These are phyloP conservation scores for Tenthredo notha DNA, from an alignment of 2,888 invertebrate species.

Conservation along the genomic window DNA sequence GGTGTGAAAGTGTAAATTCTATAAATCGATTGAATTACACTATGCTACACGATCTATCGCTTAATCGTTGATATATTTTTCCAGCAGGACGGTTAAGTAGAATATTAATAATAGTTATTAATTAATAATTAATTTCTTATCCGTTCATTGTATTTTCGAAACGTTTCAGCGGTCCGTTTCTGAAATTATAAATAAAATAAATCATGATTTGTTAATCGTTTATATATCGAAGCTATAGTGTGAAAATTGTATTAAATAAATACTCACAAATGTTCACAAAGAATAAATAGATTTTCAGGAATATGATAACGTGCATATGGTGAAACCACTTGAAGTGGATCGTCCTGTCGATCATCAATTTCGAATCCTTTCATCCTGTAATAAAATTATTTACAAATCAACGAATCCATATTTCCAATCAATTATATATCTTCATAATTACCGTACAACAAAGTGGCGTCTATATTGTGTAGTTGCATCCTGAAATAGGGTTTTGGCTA, in stretches of 20 bases:
- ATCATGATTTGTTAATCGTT: background rate
- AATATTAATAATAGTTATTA: too few relatives aligned
- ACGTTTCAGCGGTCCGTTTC: background rate
- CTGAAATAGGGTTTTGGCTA: slow-evolving; percentile 64
- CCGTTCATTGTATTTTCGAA: too few relatives aligned
- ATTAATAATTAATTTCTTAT: too few relatives aligned
- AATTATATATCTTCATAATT: too few relatives aligned
- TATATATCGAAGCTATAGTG: background rate
- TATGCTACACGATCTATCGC: too few relatives aligned
- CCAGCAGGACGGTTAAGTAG: background rate
- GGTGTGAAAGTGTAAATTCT: too few relatives aligned
- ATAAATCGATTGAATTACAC: too few relatives aligned
- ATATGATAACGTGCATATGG: slow-evolving; percentile 68
- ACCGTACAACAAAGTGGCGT: slow-evolving; percentile 70
- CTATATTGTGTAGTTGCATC: slow-evolving; percentile 61
- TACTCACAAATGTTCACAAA: slow-evolving; percentile 69
- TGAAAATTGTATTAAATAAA: slow-evolving; percentile 27
- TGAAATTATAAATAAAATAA: background rate
- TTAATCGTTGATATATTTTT: background rate
- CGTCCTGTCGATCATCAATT: slow-evolving; percentile 59
- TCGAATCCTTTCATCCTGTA: slow-evolving; percentile 67
- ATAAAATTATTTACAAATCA: slow-evolving; percentile 25
- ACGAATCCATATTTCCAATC: background rate
- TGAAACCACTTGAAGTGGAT: slow-evolving; percentile 70
- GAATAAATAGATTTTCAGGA: slow-evolving; percentile 67